phyloP scores from a whole-genome alignment of 2,113 vertebrate species.

The Macheiramphus alcinus region DNA sequence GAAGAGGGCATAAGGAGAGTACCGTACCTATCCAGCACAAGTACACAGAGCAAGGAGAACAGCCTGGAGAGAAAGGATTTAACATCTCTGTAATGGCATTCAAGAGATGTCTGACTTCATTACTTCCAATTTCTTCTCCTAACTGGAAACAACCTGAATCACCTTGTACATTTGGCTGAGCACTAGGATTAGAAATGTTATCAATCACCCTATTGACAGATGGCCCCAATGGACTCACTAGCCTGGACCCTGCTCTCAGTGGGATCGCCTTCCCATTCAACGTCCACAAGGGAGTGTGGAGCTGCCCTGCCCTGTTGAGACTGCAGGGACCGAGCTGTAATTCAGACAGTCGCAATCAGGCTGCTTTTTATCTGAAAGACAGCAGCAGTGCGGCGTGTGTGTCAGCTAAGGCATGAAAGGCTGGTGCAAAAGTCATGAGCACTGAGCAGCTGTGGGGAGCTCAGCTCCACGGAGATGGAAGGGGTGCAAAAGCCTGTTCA shows the following conservation, averaged over 20 bases:
- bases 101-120: neutral
- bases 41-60: neutral
- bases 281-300: accelerated
- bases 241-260: neutral
- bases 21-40: neutral
- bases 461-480: neutral
- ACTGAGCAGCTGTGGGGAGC: neutral
- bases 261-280: neutral
- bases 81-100: neutral
- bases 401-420: neutral
- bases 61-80: neutral
- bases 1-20: neutral
- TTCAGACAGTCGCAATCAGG: neutral
- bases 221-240: neutral
- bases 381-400: neutral
- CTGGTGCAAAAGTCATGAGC: neutral
- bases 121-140: neutral
- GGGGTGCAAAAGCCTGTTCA: neutral
- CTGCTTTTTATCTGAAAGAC: neutral
- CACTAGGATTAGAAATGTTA: neutral
- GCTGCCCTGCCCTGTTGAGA: neutral
- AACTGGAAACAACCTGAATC: neutral
- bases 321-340: neutral
- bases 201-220: neutral
- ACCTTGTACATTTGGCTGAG: neutral